phyloP scores from a whole-genome alignment of 2,888 invertebrate species.

The Lepidochitona cinerea region DNA sequence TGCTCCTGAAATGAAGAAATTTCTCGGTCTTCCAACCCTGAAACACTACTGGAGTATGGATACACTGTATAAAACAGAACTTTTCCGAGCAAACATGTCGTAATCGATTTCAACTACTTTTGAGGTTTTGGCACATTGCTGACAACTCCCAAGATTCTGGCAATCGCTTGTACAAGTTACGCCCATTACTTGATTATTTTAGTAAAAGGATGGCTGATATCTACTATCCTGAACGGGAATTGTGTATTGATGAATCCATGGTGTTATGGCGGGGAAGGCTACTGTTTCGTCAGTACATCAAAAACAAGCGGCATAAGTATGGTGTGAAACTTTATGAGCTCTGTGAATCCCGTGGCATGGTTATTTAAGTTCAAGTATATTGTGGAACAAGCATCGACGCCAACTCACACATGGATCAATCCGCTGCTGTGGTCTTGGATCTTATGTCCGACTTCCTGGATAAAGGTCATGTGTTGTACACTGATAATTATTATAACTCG shows the following conservation, averaged over 20 bases:
- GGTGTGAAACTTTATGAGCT: conserved; percentile 20
- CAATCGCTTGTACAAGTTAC: conserved; percentile 12
- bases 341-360: conserved; percentile 16
- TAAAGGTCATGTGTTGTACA: conserved; percentile 14
- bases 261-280: conserved; percentile 19
- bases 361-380: conserved; percentile 12
- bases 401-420: conserved; percentile 6
- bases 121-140: conserved; percentile 12
- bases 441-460: conserved; percentile 14
- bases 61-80: background rate
- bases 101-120: conserved; percentile 9
- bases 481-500: conserved; percentile 23
- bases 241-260: conserved; percentile 23
- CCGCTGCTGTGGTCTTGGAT: conserved; percentile 15
- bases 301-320: conserved; percentile 20
- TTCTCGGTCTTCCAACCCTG: conserved; percentile 3
- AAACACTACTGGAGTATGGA: conserved; percentile 7
- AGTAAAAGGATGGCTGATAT: conserved; percentile 7
- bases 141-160: background rate
- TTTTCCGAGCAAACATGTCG: background rate
- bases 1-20: conserved; percentile 11
- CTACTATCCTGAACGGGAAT: conserved; percentile 11
- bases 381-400: background rate
- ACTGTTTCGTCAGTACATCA: conserved; percentile 12
- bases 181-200: conserved; percentile 12